These are phyloP conservation scores for Nemotelus pantherinus DNA, from an alignment of 2,888 invertebrate genomes.

Conservation along the genomic window DNA sequence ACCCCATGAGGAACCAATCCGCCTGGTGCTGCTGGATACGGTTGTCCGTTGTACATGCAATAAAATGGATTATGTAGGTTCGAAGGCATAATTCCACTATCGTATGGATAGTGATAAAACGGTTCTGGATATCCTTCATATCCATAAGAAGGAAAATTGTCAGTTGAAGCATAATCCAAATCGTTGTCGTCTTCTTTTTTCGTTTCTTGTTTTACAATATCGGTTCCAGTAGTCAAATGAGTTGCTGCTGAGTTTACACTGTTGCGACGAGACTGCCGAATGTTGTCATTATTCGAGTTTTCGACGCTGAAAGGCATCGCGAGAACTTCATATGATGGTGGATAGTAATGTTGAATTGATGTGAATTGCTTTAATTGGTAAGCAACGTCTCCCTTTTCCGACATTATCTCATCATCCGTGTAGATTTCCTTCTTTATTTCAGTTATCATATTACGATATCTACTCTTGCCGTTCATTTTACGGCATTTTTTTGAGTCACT, in stretches of 20 bases:
- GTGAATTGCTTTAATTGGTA: constrained; percentile 57
- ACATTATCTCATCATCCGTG: constrained; percentile 44
- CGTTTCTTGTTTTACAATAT: constrained; percentile 20
- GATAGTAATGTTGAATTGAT: constrained; percentile 56
- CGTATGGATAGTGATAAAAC: constrained; percentile 43
- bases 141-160: background rate
- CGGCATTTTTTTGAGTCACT: constrained; percentile 35
- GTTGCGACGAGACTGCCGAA: constrained; percentile 48
- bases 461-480: constrained; percentile 13
- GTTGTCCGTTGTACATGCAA: constrained; percentile 46
- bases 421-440: constrained; percentile 35
- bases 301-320: constrained; percentile 56
- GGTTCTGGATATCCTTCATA: constrained; percentile 42
- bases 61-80: constrained; percentile 37
- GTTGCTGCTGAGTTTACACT: constrained; percentile 42
- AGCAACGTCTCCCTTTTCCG: constrained; percentile 52
- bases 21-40: constrained; percentile 12
- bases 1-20: constrained; percentile 26
- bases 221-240: constrained; percentile 26
- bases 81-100: constrained; percentile 43
- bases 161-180: constrained; percentile 16
- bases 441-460: constrained; percentile 5
- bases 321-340: constrained; percentile 55
- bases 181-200: constrained; percentile 39
- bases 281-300: constrained; percentile 49